Evolutionary conservation across 2,888 invertebrate genomes (phyloP).

Genomic region (Drosophila longiperda): DNA sequence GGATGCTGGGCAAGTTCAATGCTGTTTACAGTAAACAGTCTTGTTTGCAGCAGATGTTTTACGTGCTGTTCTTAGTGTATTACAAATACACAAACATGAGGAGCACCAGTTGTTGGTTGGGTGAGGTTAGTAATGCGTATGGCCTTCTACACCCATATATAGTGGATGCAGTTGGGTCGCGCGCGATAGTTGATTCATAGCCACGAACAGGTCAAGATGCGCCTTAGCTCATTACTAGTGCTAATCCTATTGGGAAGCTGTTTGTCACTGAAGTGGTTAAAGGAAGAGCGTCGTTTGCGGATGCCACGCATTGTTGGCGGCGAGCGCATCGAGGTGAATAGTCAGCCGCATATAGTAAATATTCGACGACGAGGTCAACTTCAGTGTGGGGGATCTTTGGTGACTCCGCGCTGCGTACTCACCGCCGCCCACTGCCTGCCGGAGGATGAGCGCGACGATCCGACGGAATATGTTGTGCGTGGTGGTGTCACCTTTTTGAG

Average conservation of each 20-base stretch:
- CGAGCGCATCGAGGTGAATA: constrained; percentile 44
- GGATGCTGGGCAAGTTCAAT: constrained; percentile 59
- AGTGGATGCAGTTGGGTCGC: constrained; percentile 9
- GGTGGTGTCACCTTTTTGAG: constrained; percentile 71
- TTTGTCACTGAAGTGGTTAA: neutral
- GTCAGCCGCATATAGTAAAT: constrained; percentile 77
- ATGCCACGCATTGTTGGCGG: constrained; percentile 81
- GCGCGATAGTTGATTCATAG: constrained; percentile 31
- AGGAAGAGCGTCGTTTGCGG: constrained; percentile 13
- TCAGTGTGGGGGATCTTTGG: constrained; percentile 81
- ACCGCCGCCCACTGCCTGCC: constrained; percentile 81
- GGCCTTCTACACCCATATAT: constrained; percentile 46
- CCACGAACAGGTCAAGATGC: constrained; percentile 27
- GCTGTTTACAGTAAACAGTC: constrained; percentile 51
- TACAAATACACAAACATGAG: neutral
- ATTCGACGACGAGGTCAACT: constrained; percentile 69
- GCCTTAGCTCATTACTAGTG: constrained; percentile 13
- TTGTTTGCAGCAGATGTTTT: constrained; percentile 53
- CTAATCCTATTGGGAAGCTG: constrained; percentile 20
- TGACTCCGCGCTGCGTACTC: constrained; percentile 74
- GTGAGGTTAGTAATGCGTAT: constrained; percentile 57
- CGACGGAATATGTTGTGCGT: constrained; percentile 67
- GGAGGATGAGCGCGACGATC: constrained; percentile 22
- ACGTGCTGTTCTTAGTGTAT: constrained; percentile 18
- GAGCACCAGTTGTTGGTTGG: constrained; percentile 26